phyloP scores from a whole-genome alignment of 2,113 vertebrate species.

The Bubo scandiacus region DNA sequence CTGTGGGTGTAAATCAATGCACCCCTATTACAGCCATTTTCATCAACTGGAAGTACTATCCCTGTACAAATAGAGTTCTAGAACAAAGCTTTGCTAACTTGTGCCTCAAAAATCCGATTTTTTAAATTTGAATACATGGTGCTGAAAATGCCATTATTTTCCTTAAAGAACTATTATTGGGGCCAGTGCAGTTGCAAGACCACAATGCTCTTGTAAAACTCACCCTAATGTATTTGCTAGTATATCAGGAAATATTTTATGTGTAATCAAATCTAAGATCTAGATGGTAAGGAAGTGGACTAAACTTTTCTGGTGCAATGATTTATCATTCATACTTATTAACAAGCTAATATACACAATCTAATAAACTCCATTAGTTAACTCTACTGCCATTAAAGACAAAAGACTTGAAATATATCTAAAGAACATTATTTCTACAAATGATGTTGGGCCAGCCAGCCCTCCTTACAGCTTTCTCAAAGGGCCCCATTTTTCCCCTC shows the following conservation, averaged over 20 bases:
- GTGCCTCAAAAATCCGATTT: background rate
- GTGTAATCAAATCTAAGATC: background rate
- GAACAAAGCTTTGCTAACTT: background rate
- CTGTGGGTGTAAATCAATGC: background rate
- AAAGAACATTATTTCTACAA: background rate
- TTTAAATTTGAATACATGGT: background rate
- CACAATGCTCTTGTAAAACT: background rate
- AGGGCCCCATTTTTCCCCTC: background rate
- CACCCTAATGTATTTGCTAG: background rate
- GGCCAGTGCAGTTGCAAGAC: background rate
- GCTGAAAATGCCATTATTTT: background rate
- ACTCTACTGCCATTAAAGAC: background rate
- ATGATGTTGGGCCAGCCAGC: background rate
- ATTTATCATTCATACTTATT: background rate
- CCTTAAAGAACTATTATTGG: background rate
- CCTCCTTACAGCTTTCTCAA: background rate
- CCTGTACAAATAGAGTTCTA: background rate
- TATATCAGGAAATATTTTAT: background rate
- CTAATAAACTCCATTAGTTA: background rate
- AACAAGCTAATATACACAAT: background rate
- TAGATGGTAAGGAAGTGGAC: background rate
- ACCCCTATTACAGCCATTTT: background rate
- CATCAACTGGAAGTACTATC: background rate
- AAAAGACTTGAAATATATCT: background rate
- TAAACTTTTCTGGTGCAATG: background rate